phyloP scores from a whole-genome alignment of 1,140 invertebrate species.

The Neotoxoptera formosana region DNA sequence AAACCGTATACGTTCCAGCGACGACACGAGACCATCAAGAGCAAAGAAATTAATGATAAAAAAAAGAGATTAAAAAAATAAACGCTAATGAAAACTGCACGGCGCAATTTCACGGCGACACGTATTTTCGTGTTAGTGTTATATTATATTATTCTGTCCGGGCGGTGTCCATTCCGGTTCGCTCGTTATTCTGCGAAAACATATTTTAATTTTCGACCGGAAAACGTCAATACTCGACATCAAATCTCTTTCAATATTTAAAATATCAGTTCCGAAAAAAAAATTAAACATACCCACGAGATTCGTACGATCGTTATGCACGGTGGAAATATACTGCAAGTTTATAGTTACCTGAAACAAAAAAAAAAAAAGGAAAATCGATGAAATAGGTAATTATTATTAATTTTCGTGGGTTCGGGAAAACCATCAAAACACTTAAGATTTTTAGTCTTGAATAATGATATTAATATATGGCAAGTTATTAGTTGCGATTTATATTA shows the following conservation, averaged over 20 bases:
- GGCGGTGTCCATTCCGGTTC: background rate
- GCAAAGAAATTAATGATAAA: conserved; percentile 29
- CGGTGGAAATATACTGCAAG: too few relatives aligned
- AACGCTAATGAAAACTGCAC: background rate
- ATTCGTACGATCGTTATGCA: background rate
- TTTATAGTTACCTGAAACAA: background rate
- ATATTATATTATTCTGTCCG: background rate
- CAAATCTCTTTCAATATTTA: background rate
- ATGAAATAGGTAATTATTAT: too few relatives aligned
- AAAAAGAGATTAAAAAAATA: conserved; percentile 16
- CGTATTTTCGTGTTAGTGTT: background rate
- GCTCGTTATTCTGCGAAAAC: background rate
- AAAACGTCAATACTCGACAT: background rate
- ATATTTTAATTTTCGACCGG: background rate
- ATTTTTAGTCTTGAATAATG: background rate
- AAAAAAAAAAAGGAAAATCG: background rate
- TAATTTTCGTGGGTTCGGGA: too few relatives aligned
- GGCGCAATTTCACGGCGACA: background rate
- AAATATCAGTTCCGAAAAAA: background rate
- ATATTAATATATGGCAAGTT: background rate
- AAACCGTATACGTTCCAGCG: background rate
- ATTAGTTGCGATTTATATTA: background rate
- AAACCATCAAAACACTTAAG: background rate
- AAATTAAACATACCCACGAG: too few relatives aligned
- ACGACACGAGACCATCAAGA: background rate